Base-by-base conservation (phyloP, 1,140 invertebrate species). In the Sesamia nonagrioides region DNA sequence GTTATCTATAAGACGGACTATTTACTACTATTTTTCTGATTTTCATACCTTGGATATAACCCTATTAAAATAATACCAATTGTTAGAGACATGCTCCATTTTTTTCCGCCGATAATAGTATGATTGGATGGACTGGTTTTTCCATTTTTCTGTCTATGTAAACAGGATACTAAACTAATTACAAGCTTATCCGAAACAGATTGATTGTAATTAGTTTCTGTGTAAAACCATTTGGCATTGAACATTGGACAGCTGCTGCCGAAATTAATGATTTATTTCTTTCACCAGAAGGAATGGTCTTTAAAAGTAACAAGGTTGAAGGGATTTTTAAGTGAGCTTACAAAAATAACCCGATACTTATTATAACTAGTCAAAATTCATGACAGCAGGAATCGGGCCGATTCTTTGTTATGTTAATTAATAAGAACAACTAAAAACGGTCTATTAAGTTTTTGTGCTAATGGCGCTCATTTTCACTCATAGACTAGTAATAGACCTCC, bases 201-300 rank as follows among this genome's bases (percentile, higher is more conserved):
- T 54, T 58, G 21, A 33, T 58, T 58, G 54, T 58, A 58, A 58
- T 58, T 33, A 15, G 56, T 58, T 58, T 33, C 11, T 58, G 56
- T 33, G 9, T 33, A 58, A 33, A 56, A 56, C 27, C 21, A 27
- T 33, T 58, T 58, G 56, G 21, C 56, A 58, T 58, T 58, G 56
- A 15, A 6, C 13, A 13, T 4, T 58, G 45, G 8, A 48, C 45
- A 48, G 45, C 45, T 48, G 13, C 45, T 15, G 45, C 45, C 15
- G 11, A 48, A 48, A 48, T 48, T 11, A 48, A 48, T 15, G 27
- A 33, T 58, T 15, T 2, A 18, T 7, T 13, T 58, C 21, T 56
- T 56, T 56, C 54, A 56, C 18, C 18, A 56, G 9, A 56, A 27
- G 7, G n/a, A n/a, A n/a, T n/a, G n/a, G n/a, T n/a, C n/a, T n/a